Evolutionary conservation across 2,888 invertebrate species (phyloP).

Genomic region (Odontocolon sp.): DNA sequence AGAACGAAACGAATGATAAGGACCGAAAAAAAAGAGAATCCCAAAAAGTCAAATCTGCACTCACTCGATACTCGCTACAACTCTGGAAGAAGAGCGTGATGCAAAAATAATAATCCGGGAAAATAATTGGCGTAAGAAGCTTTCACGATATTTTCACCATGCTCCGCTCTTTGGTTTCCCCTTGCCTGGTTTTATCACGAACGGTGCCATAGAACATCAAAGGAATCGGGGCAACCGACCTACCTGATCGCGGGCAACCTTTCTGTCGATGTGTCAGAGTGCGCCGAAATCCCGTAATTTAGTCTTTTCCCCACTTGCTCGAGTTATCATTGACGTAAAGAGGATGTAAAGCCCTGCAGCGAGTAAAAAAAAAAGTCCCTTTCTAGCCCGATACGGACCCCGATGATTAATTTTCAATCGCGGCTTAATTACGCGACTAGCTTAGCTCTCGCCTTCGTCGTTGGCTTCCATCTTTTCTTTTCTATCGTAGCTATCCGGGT

Average conservation of each 20-base stretch:
- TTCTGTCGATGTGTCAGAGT: slow-evolving; percentile 8
- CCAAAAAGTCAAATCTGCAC: neutral
- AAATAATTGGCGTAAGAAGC: slow-evolving; percentile 77
- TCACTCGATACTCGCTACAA: slow-evolving; percentile 6
- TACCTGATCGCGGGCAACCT: slow-evolving; percentile 28
- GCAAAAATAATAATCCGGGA: slow-evolving; percentile 25
- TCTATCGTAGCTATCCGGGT: neutral
- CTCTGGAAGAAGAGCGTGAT: slow-evolving; percentile 4
- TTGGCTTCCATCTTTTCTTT: slow-evolving; percentile 1
- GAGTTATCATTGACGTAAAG: neutral
- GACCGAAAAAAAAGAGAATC: neutral
- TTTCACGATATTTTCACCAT: no score
- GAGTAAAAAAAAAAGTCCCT: slow-evolving; percentile 38
- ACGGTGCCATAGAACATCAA: slow-evolving; percentile 51
- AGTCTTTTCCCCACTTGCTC: slow-evolving; percentile 9
- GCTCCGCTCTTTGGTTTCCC: neutral
- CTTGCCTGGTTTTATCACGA: slow-evolving; percentile 44
- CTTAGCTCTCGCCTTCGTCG: slow-evolving; percentile 66
- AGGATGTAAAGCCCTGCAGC: neutral
- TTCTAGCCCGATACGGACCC: slow-evolving; percentile 67
- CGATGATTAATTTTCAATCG: slow-evolving; percentile 78
- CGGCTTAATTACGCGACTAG: slow-evolving; percentile 74
- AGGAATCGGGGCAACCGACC: slow-evolving; percentile 16
- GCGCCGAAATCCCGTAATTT: no score
- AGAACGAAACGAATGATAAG: neutral